Evolutionary conservation across 2,797 vertebrate genomes (phyloP), one percentile per base, ranked within the genome.

Genomic region (Bovichtus variegatus): DNA sequence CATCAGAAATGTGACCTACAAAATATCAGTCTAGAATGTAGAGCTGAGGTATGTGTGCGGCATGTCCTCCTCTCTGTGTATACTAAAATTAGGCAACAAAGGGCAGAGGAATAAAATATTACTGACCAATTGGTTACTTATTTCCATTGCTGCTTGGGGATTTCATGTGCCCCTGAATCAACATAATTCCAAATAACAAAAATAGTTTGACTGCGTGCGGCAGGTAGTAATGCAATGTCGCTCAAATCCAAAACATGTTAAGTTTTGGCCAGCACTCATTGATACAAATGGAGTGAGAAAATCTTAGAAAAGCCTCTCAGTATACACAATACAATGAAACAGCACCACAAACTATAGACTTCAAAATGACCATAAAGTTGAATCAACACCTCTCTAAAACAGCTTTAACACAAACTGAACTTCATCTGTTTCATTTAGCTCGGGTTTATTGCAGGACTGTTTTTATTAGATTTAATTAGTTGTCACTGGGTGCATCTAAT

Each of bases 381-480:
- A 47, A 55, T 29, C 41, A 49, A 10, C 0, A 4, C 3, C 12
- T 50, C 9, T 16, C 18, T 10, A 65, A 50, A 55, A 51, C 6
- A 41, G 8, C 11, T 44, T 58, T n/a, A 40, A 54, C 13, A 18
- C 34, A 64, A 59, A 59, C 15, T 34, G 16, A 71, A 55, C 40
- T 54, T 54, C n/a, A 25, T 11, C 11, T 38, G 23, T 29, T 16
- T 7, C 29, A 59, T 58, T 41, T 58, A 58, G 13, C 19, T 74
- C 0, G 9, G 19, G 7, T 70, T 69, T 47, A 64, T 21, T 69
- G 66, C 29, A 6, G 2, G 9, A 55, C 31, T 55, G 36, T 49
- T 51, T n/a, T 25, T 29, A 71, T 62, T 69, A 19, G 15, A 68
- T 71, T 53, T 46, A 50, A 72, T 76, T 54, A 50, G 15, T 40